Percentiles rank a stretch among this genome's conserved stretches.
phyloP scores from a whole-genome alignment of 1,140 invertebrate genomes.

The Bombus soroeensis region DNA sequence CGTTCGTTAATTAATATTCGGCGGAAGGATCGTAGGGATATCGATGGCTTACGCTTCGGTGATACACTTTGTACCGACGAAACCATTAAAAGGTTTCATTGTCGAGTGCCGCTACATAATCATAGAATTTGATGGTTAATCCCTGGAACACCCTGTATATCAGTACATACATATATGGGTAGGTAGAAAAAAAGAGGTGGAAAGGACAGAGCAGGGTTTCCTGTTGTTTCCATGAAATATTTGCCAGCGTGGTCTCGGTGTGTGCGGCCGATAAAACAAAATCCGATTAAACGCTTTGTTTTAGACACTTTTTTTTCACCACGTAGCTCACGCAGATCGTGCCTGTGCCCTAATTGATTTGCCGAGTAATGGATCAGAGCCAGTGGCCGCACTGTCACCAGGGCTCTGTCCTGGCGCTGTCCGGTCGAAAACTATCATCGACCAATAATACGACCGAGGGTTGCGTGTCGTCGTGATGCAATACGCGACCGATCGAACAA shows the following conservation, averaged over 20 bases:
- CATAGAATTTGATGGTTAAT: no score
- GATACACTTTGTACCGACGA: no score
- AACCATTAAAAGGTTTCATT: no score
- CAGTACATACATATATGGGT: neutral
- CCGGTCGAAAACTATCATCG: conserved; percentile 16
- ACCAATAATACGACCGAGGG: conserved; percentile 16
- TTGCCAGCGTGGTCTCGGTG: conserved; percentile 53
- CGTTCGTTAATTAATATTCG: no score
- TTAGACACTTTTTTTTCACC: conserved; percentile 59
- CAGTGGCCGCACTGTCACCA: conserved; percentile 11
- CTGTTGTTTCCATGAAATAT: conserved; percentile 66
- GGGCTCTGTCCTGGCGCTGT: no score
- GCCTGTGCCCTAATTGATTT: conserved; percentile 67
- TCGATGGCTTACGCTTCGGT: no score
- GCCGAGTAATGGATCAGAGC: conserved; percentile 68
- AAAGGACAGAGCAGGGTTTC: conserved; percentile 33
- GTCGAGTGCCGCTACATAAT: no score
- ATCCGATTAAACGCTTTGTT: conserved; percentile 72
- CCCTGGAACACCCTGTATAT: no score
- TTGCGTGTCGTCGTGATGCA: conserved; percentile 19
- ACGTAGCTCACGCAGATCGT: conserved; percentile 47
- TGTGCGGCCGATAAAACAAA: conserved; percentile 70
- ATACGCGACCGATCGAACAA: conserved; percentile 47
- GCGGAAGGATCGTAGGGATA: no score
- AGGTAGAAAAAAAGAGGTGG: neutral